Evolutionary conservation across 2,888 invertebrate genomes (phyloP).

Genomic region (Lacanobia oleracea): DNA sequence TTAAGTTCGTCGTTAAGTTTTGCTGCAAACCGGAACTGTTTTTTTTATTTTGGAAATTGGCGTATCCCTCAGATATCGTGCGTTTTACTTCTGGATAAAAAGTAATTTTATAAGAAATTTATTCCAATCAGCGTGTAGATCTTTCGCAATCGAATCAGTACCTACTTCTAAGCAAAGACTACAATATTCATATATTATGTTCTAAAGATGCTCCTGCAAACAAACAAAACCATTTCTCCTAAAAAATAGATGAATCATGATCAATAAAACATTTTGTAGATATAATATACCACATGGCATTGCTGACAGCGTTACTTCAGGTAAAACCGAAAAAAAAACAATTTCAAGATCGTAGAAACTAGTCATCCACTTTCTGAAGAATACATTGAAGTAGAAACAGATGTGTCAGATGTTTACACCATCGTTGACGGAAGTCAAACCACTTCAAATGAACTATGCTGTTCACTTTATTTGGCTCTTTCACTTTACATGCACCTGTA

Average conservation of each 20-base stretch:
- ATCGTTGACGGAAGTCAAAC: constrained; percentile 43
- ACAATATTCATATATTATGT: no score
- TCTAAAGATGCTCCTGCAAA: neutral
- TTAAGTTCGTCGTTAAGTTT: neutral
- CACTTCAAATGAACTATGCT: constrained; percentile 32
- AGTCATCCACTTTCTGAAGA: constrained; percentile 8
- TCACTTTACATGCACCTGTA: constrained; percentile 28
- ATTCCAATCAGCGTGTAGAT: no score
- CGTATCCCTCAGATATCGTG: no score
- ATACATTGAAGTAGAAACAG: constrained; percentile 43
- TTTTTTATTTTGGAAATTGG: neutral
- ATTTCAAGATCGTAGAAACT: neutral
- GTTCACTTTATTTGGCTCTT: constrained; percentile 10
- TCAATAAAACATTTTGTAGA: neutral
- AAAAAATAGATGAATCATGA: no score
- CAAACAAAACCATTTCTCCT: neutral
- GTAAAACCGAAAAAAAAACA: neutral
- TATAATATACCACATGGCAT: neutral
- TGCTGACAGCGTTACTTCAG: no score
- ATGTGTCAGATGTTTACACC: constrained; percentile 37
- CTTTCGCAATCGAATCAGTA: neutral
- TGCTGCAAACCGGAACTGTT: neutral
- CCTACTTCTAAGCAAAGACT: neutral
- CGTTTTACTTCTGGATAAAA: no score
- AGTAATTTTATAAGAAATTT: no score